These are phyloP conservation scores for Conomelus anceps DNA, from an alignment of 2,888 invertebrate species.

Conservation along the genomic window DNA sequence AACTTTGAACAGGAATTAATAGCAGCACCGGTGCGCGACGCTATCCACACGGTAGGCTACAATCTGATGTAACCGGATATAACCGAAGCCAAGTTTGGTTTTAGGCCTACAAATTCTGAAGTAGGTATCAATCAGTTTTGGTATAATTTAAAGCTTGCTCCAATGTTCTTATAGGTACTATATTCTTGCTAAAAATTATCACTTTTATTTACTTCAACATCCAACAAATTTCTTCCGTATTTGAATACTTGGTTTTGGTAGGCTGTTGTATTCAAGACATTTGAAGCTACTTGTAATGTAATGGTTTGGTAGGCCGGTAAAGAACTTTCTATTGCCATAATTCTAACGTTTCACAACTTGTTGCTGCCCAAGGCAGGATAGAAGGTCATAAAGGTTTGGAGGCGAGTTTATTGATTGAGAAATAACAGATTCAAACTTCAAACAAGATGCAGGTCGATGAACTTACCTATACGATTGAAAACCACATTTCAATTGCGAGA, in stretches of 20 bases:
- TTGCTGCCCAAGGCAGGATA: too few relatives aligned
- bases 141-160: too few relatives aligned
- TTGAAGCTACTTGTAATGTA: background rate
- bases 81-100: too few relatives aligned
- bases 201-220: background rate
- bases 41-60: too few relatives aligned
- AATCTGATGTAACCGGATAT: too few relatives aligned
- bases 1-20: too few relatives aligned
- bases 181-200: too few relatives aligned
- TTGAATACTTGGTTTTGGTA: background rate
- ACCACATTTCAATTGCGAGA: background rate
- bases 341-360: background rate
- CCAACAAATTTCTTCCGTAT: background rate
- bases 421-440: background rate
- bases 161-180: too few relatives aligned
- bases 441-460: background rate
- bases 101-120: too few relatives aligned
- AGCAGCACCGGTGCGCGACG: too few relatives aligned
- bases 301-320: background rate
- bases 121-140: too few relatives aligned
- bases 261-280: background rate
- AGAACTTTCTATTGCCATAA: background rate
- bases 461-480: background rate
- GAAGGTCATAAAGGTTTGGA: background rate
- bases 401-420: background rate